Base-by-base conservation (phyloP, 2,888 invertebrate species). In the Callimorpha dominula region DNA sequence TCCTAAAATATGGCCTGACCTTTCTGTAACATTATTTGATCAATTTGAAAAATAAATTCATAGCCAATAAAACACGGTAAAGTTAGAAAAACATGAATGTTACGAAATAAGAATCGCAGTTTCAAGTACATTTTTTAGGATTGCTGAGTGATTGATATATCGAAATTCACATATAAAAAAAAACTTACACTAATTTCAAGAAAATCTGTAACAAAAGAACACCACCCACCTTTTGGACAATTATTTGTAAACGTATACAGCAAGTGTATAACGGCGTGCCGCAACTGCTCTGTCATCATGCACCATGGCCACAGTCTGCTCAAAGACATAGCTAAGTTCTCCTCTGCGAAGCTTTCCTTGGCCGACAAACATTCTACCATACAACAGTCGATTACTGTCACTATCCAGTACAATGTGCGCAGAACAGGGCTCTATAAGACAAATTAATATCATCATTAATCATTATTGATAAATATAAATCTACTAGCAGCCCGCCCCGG, bases 241-340 rank as follows among this genome's bases (percentile, higher is more conserved):
- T 96, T 94, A 72, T 96, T 96, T 4, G 97, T 97, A 81, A 96
- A 97, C 0, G 96, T 97, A 71, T 96, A 95, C 63, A 97, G 85
- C 80, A 97, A 91, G 82, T 96, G 96, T 71, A 97, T 90, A 20
- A 96, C 94, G 31, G 96, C 95, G 2, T 93, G 90, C 7, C 97
- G 86, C 62, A 96, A 89, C 67, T 89, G 91, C 68, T 96, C 96
- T 43, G 96, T 96, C 82, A 96, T 93, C 86, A 96, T 96, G 83
- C 96, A 96, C 97, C 97, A 97, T 4, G 96, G 93, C 97, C 97
- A 97, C 81, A 97, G 90, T 80, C 97, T 96, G 85, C 96, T 96
- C 15, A 97, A 86, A 0, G 96, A 94, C 77, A 96, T 96, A 0
- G 97, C 95, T 49, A 97, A 87, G 70, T 96, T 96, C 60, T 95